These are phyloP conservation scores for Ophioninae sp. DNA, from an alignment of 2,888 invertebrate genomes.

Conservation along the genomic window DNA sequence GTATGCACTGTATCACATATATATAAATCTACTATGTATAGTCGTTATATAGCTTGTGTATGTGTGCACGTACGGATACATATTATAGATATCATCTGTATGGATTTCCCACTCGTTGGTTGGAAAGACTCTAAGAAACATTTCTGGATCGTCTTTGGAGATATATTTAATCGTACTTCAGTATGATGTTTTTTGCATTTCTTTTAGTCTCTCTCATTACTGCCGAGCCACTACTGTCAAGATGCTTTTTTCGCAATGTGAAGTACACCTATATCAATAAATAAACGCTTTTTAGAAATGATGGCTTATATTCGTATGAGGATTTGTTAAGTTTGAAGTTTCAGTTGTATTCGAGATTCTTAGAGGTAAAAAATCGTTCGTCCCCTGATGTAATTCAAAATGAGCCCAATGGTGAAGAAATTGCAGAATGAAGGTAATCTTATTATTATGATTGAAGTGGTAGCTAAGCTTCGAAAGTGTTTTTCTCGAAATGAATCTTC, in stretches of 20 bases:
- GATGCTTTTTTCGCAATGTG: background rate
- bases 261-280: background rate
- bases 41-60: background rate
- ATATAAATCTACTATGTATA: background rate
- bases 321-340: background rate
- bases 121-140: constrained; percentile 40
- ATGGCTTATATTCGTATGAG: background rate
- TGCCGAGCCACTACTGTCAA: background rate
- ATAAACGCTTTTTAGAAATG: background rate
- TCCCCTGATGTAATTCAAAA: too few relatives aligned
- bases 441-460: too few relatives aligned
- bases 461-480: too few relatives aligned
- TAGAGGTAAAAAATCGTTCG: too few relatives aligned
- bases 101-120: constrained; percentile 39
- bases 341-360: background rate
- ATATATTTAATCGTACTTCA: background rate
- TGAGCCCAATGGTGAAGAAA: too few relatives aligned
- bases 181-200: background rate
- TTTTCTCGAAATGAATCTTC: too few relatives aligned
- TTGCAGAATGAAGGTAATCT: too few relatives aligned
- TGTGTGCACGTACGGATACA: constrained; percentile 1
- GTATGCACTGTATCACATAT: constrained; percentile 23
- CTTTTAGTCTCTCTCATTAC: background rate
- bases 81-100: background rate
- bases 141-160: constrained; percentile 32